A percentile compares a stretch with the other conserved stretches of the same genome.
Evolutionary conservation across 2,797 vertebrate species (phyloP).

Genomic region (Anguilla pacifica): DNA sequence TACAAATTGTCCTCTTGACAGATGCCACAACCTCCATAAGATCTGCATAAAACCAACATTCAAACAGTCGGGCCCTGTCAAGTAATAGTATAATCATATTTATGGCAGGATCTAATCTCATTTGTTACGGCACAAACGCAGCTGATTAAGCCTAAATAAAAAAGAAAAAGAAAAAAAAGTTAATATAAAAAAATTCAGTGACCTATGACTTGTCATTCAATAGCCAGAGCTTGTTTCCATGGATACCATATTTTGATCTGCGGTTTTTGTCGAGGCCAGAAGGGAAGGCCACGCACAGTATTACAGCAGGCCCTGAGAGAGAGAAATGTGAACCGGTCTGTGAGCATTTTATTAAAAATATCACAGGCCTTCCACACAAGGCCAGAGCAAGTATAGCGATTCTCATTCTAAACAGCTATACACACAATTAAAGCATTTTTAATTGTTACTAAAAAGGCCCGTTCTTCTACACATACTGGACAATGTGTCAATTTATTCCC

Average conservation of each 20-base stretch:
- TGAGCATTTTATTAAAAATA: background rate
- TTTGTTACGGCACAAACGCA: background rate
- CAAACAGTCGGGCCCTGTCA: background rate
- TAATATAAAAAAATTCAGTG: background rate
- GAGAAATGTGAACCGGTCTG: background rate
- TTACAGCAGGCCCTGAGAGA: background rate
- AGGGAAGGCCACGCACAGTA: background rate
- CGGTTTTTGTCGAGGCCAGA: background rate
- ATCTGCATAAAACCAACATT: background rate
- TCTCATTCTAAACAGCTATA: background rate
- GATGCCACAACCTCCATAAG: background rate
- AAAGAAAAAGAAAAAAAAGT: background rate
- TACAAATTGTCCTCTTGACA: background rate
- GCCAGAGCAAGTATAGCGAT: background rate
- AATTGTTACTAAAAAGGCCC: background rate
- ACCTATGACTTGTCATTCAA: background rate
- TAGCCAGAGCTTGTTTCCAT: constrained; percentile 4
- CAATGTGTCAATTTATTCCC: too few species aligned
- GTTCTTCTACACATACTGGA: background rate
- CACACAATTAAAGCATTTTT: background rate
- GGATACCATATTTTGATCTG: background rate
- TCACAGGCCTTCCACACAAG: background rate
- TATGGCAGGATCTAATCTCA: background rate
- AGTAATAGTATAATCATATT: background rate
- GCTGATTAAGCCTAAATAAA: background rate